Conservation (phyloP, 2,888 invertebrate genomes). For the Ischnus inquisitorius region DNA sequence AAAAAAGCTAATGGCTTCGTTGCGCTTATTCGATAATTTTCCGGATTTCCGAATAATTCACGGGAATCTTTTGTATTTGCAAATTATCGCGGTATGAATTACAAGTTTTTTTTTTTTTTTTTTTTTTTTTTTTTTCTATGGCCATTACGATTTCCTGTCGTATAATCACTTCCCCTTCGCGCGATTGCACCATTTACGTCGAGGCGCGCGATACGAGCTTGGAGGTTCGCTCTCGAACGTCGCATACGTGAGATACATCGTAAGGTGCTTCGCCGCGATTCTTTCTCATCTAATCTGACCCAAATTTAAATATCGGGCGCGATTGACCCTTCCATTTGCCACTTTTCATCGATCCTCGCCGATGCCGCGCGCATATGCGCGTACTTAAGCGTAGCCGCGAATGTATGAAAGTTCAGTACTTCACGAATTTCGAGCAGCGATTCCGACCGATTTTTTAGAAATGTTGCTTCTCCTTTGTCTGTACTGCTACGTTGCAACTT, state of each 20-base stretch:
- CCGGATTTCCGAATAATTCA: no score
- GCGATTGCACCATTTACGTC: conserved; percentile 33
- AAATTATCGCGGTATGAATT: no score
- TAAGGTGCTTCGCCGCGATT: conserved; percentile 49
- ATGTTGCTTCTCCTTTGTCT: conserved; percentile 40
- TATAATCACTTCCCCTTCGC: conserved; percentile 51
- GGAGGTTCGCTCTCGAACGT: conserved; percentile 23
- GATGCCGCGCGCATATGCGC: conserved; percentile 43
- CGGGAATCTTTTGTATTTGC: no score
- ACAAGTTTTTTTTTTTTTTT: no score
- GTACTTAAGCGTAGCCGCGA: conserved; percentile 22
- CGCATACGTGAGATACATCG: conserved; percentile 69
- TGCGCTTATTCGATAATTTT: no score
- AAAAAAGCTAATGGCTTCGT: no score
- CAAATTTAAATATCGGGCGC: conserved; percentile 69
- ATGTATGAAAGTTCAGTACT: conserved; percentile 20
- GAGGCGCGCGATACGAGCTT: conserved; percentile 13
- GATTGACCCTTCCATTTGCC: conserved; percentile 35
- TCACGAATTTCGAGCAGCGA: conserved; percentile 21
- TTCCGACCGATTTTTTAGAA: neutral
- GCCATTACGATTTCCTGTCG: conserved; percentile 51
- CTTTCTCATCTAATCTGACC: conserved; percentile 68
- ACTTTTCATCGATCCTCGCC: conserved; percentile 15
- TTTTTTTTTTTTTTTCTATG: no score
- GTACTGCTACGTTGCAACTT: conserved; percentile 4